Base-by-base conservation (phyloP, 2,113 vertebrate species). In the Anoplopoma fimbria region DNA sequence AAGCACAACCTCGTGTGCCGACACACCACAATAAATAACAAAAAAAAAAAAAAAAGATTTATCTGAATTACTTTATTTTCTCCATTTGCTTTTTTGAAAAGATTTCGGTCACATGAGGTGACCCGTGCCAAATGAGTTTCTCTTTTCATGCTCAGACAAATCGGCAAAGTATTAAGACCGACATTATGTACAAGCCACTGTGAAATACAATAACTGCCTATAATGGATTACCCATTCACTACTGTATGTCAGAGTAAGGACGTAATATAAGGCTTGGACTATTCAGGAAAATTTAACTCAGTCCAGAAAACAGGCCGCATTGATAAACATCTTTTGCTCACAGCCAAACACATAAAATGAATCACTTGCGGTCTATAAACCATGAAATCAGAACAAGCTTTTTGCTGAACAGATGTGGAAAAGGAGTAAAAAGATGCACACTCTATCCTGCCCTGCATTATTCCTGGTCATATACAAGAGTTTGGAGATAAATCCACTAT, bases 1-100 rank as follows among this genome's bases (percentile, higher is more conserved):
- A 93, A 88, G 87, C 91, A 88, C 67, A 90, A 90, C 92, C 68
- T 90, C 77, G 77, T 73, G 69, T 85, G 67, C 60, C 29, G 76
- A 87, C 72, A 91, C 61, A 69, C 63, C 68, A 77, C 84, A 87
- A 90, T 81, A 89, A 92, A 93, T 85, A 90, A 82, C 38, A 81
- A 85, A 70, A 90, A 75, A 77, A 65, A 27, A 40, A 12, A 68
- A 34, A 71, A 82, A 9, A 12, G 29, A 89, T 85, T 49, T 7
- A 88, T 42, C 40, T 2, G 38, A 83, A 83, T 62, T 38, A 42
- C 13, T 83, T 19, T 2, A 58, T 86, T 91, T 77, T 51, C 60
- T 70, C 33, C 55, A 69, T 65, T 81, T 57, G 73, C 80, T 85
- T 79, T n/a, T 81, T 21, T 57, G 75, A 60, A 85, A 81, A 70